Percentiles rank a stretch among this genome's conserved stretches.
phyloP scores from a whole-genome alignment of 2,797 vertebrate species.

The Philypnodon macrostomus region DNA sequence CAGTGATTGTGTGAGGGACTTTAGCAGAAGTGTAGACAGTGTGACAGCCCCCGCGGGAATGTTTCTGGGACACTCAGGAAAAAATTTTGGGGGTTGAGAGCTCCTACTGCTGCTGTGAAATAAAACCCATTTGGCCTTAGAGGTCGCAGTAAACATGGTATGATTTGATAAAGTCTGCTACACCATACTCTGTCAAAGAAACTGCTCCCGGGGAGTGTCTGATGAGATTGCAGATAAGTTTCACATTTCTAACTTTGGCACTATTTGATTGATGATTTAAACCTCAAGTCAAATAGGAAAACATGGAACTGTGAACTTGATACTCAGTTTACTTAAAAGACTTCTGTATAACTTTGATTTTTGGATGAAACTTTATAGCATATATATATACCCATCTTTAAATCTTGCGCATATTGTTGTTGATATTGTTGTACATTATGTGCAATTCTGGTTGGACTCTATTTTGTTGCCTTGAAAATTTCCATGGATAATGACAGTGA shows the following conservation, averaged over 20 bases:
- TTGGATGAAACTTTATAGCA: no score
- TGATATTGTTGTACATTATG: no score
- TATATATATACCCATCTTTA: no score
- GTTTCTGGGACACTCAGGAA: conserved; percentile 35
- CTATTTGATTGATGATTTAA: conserved; percentile 43
- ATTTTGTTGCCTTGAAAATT: no score
- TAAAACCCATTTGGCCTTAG: conserved; percentile 45
- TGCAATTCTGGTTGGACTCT: no score
- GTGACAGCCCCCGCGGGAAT: conserved; percentile 39
- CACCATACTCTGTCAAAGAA: conserved; percentile 36
- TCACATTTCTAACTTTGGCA: conserved; percentile 34
- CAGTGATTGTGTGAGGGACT: conserved; percentile 37
- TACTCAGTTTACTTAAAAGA: no score
- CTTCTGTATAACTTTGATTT: no score
- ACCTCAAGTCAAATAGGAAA: conserved; percentile 31
- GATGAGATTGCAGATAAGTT: conserved; percentile 46
- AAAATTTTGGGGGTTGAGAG: conserved; percentile 42
- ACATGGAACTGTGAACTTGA: no score
- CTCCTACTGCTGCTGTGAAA: conserved; percentile 37
- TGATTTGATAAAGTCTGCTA: conserved; percentile 46
- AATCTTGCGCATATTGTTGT: no score
- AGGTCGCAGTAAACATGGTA: conserved; percentile 55
- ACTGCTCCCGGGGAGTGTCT: conserved; percentile 40
- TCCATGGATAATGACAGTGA: no score
- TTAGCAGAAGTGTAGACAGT: conserved; percentile 28